A percentile compares a stretch with the other conserved stretches of the same genome.
phyloP scores from a whole-genome alignment of 2,888 invertebrate genomes.

The Zaprionus bogoriensis region DNA sequence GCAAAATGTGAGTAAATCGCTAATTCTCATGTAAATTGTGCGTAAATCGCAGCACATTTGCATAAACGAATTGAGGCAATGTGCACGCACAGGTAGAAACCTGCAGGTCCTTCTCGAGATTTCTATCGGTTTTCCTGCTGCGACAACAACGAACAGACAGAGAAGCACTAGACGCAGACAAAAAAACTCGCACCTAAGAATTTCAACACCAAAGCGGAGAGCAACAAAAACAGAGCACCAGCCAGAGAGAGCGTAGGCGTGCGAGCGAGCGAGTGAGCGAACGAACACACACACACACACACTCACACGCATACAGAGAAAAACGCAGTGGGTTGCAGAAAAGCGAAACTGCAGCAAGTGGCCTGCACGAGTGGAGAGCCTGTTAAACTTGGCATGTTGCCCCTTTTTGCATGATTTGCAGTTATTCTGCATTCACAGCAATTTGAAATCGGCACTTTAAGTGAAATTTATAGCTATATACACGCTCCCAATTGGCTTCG shows the following conservation, averaged over 20 bases:
- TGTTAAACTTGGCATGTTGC: constrained; percentile 5
- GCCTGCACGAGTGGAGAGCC: not conserved
- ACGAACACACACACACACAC: not conserved
- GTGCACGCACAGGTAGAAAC: not conserved
- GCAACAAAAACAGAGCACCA: constrained; percentile 53
- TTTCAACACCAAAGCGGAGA: constrained; percentile 33
- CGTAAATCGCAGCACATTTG: not conserved
- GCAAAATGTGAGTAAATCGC: constrained; percentile 40
- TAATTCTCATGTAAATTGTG: not conserved
- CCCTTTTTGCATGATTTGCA: constrained; percentile 7
- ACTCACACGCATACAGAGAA: constrained; percentile 7
- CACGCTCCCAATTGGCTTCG: constrained; percentile 3
- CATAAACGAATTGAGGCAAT: not conserved
- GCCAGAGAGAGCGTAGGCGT: not conserved
- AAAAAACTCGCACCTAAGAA: constrained; percentile 28
- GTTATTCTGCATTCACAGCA: constrained; percentile 24
- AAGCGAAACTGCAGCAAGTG: constrained; percentile 8
- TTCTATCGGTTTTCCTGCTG: constrained; percentile 2
- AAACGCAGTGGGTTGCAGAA: constrained; percentile 8
- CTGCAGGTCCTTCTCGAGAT: not conserved
- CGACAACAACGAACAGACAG: not conserved
- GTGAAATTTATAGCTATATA: constrained; percentile 21
- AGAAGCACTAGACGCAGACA: not conserved
- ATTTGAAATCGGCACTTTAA: constrained; percentile 14
- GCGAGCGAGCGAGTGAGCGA: too few relatives aligned